Evolutionary conservation across 2,113 vertebrate species (phyloP).

Genomic region (Oncorhynchus mykiss): DNA sequence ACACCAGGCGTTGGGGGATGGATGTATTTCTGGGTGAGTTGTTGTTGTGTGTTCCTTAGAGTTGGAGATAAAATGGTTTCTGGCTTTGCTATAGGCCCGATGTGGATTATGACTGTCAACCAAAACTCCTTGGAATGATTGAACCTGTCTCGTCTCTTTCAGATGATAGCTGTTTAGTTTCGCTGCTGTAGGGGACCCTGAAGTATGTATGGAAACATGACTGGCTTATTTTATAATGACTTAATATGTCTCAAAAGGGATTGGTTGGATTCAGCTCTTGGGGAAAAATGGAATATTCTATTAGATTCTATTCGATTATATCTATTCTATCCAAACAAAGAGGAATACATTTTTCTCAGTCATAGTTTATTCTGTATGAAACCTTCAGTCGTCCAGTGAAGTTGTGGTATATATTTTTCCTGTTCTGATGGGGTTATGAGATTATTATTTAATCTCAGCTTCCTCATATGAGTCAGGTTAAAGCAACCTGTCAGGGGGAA

Average conservation of each 20-base stretch:
- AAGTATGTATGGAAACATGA: not conserved
- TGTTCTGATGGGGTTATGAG: too few species aligned
- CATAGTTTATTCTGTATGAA: too few species aligned
- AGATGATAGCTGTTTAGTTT: conserved; percentile 21
- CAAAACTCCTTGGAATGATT: conserved; percentile 63
- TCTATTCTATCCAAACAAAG: too few species aligned
- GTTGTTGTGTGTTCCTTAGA: conserved; percentile 50
- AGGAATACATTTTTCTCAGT: too few species aligned
- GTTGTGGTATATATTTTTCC: too few species aligned
- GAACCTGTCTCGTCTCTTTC: conserved; percentile 44
- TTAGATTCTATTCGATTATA: too few species aligned
- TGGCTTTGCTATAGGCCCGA: conserved; percentile 65
- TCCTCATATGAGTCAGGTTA: too few species aligned
- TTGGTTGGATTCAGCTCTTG: not conserved
- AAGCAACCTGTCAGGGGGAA: too few species aligned
- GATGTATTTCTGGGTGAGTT: conserved; percentile 54
- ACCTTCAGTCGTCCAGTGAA: too few species aligned
- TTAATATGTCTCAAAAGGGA: not conserved
- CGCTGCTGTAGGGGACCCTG: not conserved
- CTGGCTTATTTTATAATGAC: not conserved
- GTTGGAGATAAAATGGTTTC: conserved; percentile 59
- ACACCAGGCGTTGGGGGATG: conserved; percentile 54
- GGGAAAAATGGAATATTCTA: too few species aligned
- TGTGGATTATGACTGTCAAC: conserved; percentile 62
- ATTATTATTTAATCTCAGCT: too few species aligned